Percentiles rank a stretch among this genome's conserved stretches.
phyloP scores from a whole-genome alignment of 2,797 vertebrate genomes.

The Oreortyx pictus region DNA sequence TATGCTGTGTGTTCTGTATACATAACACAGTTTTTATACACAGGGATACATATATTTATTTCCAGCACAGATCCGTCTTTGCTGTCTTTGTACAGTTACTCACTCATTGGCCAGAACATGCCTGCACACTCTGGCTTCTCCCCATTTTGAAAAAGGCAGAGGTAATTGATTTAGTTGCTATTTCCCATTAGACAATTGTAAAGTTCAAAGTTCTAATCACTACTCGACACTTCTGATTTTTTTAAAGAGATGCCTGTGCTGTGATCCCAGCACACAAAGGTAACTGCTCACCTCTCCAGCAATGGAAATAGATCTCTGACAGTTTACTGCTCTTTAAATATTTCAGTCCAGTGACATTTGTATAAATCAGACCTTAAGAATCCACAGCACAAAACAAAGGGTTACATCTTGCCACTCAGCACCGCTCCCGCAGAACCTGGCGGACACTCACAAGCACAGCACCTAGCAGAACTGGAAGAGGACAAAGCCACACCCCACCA shows the following conservation, averaged over 20 bases:
- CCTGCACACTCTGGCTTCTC: not conserved
- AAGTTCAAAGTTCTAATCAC: not conserved
- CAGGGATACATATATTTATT: not conserved
- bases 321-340: not conserved
- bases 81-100: not conserved
- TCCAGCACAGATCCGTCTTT: not conserved
- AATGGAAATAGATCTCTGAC: not conserved
- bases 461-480: not conserved
- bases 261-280: not conserved
- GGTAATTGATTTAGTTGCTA: not conserved
- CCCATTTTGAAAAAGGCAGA: not conserved
- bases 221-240: not conserved
- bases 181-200: not conserved
- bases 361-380: not conserved
- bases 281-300: not conserved
- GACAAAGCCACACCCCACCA: not conserved
- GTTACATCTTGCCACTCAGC: not conserved
- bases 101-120: not conserved
- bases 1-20: not conserved
- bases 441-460: fast-evolving
- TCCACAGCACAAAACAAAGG: not conserved
- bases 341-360: not conserved
- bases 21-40: not conserved
- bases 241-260: not conserved
- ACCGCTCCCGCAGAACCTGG: not conserved